Conservation (phyloP, 92 coral and sea anemone species). For the Palythoa heliodiscus region DNA sequence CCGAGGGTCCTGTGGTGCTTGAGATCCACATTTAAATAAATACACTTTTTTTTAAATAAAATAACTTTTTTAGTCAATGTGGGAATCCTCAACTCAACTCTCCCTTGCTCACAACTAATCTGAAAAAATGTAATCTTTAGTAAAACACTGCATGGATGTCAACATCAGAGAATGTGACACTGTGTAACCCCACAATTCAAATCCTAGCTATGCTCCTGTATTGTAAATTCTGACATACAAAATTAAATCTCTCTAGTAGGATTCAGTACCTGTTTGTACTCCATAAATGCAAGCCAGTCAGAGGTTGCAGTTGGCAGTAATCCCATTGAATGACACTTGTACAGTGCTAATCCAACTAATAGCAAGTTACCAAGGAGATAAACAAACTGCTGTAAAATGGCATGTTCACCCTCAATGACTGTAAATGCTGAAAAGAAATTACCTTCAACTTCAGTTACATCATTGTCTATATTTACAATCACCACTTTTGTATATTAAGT, state of each 20-base stretch:
- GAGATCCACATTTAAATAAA: too few species aligned
- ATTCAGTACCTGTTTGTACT: conserved; percentile 72
- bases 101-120: too few species aligned
- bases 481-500: too few species aligned
- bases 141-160: too few species aligned
- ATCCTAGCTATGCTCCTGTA: not conserved
- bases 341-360: conserved; percentile 83
- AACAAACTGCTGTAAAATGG: conserved; percentile 78
- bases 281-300: conserved; percentile 98
- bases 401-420: conserved; percentile 94
- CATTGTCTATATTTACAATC: too few species aligned
- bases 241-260: not conserved
- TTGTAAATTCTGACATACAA: not conserved
- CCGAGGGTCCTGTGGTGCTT: too few species aligned
- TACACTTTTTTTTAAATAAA: too few species aligned
- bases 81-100: too few species aligned
- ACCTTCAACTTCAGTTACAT: not conserved
- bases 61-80: too few species aligned
- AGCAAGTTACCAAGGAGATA: conserved; percentile 92
- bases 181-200: not conserved
- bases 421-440: conserved; percentile 74
- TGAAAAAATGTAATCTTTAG: too few species aligned
- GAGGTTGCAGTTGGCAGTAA: conserved; percentile 94
- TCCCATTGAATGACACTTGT: conserved; percentile 98
- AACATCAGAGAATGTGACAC: too few species aligned